These are phyloP conservation scores for Agrochola litura DNA, from an alignment of 2,888 invertebrate genomes.

Conservation along the genomic window DNA sequence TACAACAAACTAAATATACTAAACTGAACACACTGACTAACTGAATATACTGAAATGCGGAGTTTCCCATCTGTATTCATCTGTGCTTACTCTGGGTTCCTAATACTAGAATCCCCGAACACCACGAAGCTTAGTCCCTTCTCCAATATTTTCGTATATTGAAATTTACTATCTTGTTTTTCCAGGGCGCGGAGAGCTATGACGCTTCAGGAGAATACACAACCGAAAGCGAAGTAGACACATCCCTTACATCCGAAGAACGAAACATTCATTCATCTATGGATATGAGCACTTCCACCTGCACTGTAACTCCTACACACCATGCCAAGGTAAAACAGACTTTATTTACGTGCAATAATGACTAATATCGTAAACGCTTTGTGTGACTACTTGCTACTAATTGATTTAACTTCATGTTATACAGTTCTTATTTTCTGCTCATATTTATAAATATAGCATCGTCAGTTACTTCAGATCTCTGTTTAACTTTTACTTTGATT, in stretches of 20 bases:
- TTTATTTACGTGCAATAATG: slow-evolving; percentile 26
- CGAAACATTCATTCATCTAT: slow-evolving; percentile 93
- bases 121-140: no score
- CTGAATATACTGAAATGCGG: no score
- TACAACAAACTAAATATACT: no score
- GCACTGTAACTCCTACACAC: slow-evolving; percentile 91
- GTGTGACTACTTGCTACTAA: slow-evolving; percentile 38
- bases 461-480: slow-evolving; percentile 24
- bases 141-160: no score
- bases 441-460: not conserved
- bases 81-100: no score
- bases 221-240: slow-evolving; percentile 93
- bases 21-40: no score
- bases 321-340: slow-evolving; percentile 86
- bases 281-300: slow-evolving; percentile 89
- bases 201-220: slow-evolving; percentile 98
- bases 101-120: no score
- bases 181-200: slow-evolving; percentile 93
- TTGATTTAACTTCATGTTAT: slow-evolving; percentile 23
- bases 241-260: slow-evolving; percentile 94
- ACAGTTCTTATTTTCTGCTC: slow-evolving; percentile 5
- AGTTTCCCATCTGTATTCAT: no score
- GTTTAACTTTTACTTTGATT: not conserved
- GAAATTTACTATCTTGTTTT: slow-evolving; percentile 24
- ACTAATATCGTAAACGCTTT: slow-evolving; percentile 55